Evolutionary conservation across 1,140 invertebrate species (phyloP).

Genomic region (Eriocheir sinensis): DNA sequence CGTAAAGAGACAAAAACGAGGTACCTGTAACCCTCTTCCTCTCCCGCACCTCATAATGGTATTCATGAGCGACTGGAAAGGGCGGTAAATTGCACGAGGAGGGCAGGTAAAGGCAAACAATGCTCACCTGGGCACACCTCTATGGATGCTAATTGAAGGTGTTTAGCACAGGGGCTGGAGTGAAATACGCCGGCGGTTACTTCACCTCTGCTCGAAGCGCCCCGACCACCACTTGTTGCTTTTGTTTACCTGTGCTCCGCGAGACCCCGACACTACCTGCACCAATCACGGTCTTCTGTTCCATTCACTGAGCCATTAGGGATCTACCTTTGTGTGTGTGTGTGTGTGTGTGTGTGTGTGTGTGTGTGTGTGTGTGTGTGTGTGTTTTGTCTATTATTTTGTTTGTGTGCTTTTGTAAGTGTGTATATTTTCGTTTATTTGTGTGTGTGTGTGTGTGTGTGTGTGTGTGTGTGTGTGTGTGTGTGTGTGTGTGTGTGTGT

Average conservation of each 20-base stretch:
- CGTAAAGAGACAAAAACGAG: background rate
- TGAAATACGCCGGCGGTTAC: background rate
- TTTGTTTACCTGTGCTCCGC: background rate
- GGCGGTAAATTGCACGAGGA: background rate
- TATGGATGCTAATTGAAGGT: background rate
- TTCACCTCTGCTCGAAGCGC: background rate
- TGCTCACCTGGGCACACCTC: background rate
- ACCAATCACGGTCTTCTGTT: too few relatives aligned
- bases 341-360: too few relatives aligned
- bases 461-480: too few relatives aligned
- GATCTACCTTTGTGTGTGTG: too few relatives aligned
- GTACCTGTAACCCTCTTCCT: background rate
- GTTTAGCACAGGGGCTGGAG: background rate
- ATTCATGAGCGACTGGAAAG: slow-evolving; percentile 13
- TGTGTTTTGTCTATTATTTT: too few relatives aligned
- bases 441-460: too few relatives aligned
- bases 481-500: too few relatives aligned
- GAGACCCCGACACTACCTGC: too few relatives aligned
- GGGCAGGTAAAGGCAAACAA: background rate
- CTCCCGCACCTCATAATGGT: background rate
- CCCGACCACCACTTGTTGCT: background rate
- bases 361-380: too few relatives aligned
- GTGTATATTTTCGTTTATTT: too few relatives aligned
- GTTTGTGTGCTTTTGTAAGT: too few relatives aligned
- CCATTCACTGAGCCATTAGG: too few relatives aligned